phyloP scores from a whole-genome alignment of 2,113 vertebrate genomes.

The Edolisoma coerulescens region DNA sequence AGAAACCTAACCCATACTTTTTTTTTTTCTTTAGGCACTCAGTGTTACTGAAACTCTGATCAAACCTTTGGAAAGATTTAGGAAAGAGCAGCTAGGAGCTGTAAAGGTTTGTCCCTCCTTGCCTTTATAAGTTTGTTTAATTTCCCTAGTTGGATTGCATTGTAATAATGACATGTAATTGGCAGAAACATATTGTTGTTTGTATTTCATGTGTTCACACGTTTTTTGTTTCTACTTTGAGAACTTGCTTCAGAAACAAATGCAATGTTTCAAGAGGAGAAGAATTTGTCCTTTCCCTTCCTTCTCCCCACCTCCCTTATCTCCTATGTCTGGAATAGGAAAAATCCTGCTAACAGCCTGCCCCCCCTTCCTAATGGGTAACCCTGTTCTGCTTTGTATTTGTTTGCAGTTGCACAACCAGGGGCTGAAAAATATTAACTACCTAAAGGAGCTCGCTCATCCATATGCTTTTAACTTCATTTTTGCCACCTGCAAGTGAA shows the following conservation, averaged over 20 bases:
- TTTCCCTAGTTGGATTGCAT: neutral
- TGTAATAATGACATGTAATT: neutral
- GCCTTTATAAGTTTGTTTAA: neutral
- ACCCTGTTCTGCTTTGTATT: neutral
- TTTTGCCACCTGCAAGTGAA: neutral
- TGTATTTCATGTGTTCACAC: neutral
- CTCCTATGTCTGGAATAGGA: neutral
- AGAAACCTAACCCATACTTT: constrained; percentile 44
- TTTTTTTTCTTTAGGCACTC: constrained; percentile 78
- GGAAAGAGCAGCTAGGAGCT: constrained; percentile 93
- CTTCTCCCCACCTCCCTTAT: neutral
- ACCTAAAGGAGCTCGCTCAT: neutral
- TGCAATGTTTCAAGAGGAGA: neutral
- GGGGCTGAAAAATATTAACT: neutral
- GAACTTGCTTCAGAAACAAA: neutral
- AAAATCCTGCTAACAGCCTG: neutral
- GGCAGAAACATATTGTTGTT: neutral
- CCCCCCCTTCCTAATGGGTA: neutral
- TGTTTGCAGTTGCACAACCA: neutral
- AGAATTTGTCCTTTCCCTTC: neutral
- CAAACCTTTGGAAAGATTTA: constrained; percentile 96
- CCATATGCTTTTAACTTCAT: neutral
- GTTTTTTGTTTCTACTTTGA: neutral
- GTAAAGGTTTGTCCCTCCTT: constrained; percentile 82
- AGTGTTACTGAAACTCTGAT: constrained; percentile 98